These are phyloP conservation scores for Lepidurus couesii DNA, from an alignment of 1,140 invertebrate genomes.

Conservation along the genomic window DNA sequence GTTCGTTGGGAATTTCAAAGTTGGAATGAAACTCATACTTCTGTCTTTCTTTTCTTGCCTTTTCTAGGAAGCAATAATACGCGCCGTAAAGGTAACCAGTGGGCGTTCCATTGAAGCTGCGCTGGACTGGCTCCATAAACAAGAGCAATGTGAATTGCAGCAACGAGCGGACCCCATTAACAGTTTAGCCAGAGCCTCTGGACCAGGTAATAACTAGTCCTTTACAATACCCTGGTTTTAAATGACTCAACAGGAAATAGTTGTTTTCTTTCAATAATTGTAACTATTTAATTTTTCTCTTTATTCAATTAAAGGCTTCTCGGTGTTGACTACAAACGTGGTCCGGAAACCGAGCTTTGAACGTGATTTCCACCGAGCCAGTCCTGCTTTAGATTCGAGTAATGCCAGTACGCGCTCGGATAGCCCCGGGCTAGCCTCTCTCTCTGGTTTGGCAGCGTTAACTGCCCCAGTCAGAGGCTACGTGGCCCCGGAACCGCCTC, in stretches of 20 bases:
- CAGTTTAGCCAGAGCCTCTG: conserved; percentile 40
- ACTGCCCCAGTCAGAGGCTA: conserved; percentile 29
- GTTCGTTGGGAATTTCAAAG: neutral
- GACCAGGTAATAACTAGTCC: neutral
- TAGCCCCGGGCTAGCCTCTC: conserved; percentile 56
- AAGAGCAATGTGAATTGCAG: conserved; percentile 43
- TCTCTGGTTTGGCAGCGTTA: conserved; percentile 37
- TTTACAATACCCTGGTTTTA: neutral
- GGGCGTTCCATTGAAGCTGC: conserved; percentile 60
- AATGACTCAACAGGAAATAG: neutral
- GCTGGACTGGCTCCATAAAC: conserved; percentile 61
- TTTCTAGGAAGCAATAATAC: conserved; percentile 57
- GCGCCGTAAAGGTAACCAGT: conserved; percentile 60
- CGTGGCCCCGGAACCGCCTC: conserved; percentile 34
- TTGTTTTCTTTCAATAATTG: neutral
- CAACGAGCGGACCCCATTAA: conserved; percentile 54
- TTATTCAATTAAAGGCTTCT: conserved; percentile 42
- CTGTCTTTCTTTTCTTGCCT: conserved; percentile 32
- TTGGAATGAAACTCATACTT: conserved; percentile 23
- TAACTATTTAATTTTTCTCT: conserved; percentile 21
- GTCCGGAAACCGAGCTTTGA: conserved; percentile 81
- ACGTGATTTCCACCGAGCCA: conserved; percentile 68
- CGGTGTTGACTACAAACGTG: conserved; percentile 62
- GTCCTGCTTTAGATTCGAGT: conserved; percentile 71
- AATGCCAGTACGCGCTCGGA: conserved; percentile 82